These are phyloP conservation scores for Drosophila insularis DNA, from an alignment of 1,140 invertebrate genomes.

Conservation along the genomic window DNA sequence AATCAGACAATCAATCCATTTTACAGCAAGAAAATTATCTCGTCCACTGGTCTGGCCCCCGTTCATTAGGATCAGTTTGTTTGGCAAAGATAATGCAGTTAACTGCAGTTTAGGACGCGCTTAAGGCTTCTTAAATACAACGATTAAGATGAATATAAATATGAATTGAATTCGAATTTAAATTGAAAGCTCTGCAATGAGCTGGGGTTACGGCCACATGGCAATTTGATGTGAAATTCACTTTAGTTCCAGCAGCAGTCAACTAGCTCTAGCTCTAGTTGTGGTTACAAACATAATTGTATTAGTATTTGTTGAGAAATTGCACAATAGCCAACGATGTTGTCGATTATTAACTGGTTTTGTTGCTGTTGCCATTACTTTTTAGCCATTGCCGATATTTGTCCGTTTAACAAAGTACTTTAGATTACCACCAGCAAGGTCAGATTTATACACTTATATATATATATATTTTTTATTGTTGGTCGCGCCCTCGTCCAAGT, in stretches of 20 bases:
- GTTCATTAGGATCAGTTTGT: constrained; percentile 52
- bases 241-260: constrained; percentile 38
- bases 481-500: constrained; percentile 28
- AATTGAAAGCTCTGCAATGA: not conserved
- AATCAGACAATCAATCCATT: constrained; percentile 49
- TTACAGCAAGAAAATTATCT: constrained; percentile 36
- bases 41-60: constrained; percentile 33
- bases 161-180: constrained; percentile 26
- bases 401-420: constrained; percentile 23
- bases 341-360: constrained; percentile 48
- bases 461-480: not conserved
- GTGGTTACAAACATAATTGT: constrained; percentile 50
- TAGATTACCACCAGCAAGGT: constrained; percentile 37
- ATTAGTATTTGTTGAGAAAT: constrained; percentile 39
- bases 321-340: constrained; percentile 40
- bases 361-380: constrained; percentile 12
- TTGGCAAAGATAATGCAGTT: constrained; percentile 30
- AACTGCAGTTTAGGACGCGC: constrained; percentile 9
- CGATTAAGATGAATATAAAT: constrained; percentile 24
- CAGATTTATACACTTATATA: constrained; percentile 10
- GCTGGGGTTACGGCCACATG: constrained; percentile 48
- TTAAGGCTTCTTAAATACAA: constrained; percentile 23
- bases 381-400: constrained; percentile 12
- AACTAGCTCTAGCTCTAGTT: constrained; percentile 18
- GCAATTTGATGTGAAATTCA: constrained; percentile 34